Evolutionary conservation across 2,797 vertebrate species (phyloP).

Genomic region (Falco cherrug): DNA sequence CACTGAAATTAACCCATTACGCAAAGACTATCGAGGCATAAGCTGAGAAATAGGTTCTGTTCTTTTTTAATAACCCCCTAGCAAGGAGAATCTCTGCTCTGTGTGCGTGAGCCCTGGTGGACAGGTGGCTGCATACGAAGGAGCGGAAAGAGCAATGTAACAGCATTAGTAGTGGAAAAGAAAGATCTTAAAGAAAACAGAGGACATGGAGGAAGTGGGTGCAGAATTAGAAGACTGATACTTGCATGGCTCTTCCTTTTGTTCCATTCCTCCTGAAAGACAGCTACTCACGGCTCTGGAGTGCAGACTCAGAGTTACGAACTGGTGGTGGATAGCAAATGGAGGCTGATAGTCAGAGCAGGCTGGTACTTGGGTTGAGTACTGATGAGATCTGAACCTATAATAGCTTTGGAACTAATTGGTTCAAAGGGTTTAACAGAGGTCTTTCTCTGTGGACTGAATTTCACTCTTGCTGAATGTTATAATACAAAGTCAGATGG

Average conservation of each 20-base stretch:
- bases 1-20: neutral
- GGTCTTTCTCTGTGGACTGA: neutral
- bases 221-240: neutral
- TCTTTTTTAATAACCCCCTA: neutral
- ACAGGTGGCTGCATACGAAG: rapidly evolving
- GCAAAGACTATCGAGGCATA: neutral
- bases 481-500: neutral
- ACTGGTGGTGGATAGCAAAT: neutral
- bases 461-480: neutral
- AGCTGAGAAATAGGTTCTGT: neutral
- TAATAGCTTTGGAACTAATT: neutral
- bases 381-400: neutral
- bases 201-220: no score
- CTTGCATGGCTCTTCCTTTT: neutral
- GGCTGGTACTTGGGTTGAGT: neutral
- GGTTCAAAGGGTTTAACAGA: neutral
- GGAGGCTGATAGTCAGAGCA: neutral
- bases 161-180: neutral
- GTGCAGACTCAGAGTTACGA: neutral
- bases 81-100: neutral
- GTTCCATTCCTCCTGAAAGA: neutral
- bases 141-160: neutral
- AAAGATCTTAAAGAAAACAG: neutral
- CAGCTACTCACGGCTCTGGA: neutral
- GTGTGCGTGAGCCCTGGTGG: rapidly evolving